These are phyloP conservation scores for Poecilobothrus nobilitatus DNA, from an alignment of 2,888 invertebrate species.

Conservation along the genomic window DNA sequence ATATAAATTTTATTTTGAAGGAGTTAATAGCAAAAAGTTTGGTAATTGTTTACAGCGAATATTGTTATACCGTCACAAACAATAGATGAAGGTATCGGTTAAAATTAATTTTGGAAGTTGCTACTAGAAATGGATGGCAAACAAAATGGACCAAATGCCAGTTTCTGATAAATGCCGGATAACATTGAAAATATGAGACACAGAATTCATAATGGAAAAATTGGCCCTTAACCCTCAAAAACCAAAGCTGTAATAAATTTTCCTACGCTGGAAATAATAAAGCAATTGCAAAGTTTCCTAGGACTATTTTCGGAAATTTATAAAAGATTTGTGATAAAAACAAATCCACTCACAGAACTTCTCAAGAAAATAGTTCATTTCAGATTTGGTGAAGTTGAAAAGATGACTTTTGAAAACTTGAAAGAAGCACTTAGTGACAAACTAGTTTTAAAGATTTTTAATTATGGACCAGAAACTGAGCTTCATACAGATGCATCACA, in stretches of 20 bases:
- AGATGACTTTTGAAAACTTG: conserved; percentile 9
- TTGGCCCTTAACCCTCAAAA: conserved; percentile 16
- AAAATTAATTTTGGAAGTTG: conserved; percentile 14
- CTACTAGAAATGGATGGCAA: conserved; percentile 14
- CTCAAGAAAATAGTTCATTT: conserved; percentile 14
- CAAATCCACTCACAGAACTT: conserved; percentile 11
- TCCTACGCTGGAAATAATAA: conserved; percentile 13
- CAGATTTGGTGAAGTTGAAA: not conserved
- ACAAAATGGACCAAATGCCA: conserved; percentile 22
- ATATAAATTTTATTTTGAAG: too few relatives aligned
- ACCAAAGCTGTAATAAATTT: conserved; percentile 18
- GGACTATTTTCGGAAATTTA: conserved; percentile 18
- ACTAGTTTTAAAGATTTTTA: conserved; percentile 16
- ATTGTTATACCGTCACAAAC: conserved; percentile 25
- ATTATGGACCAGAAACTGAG: conserved; percentile 17
- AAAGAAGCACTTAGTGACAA: conserved; percentile 14
- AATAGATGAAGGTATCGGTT: conserved; percentile 18
- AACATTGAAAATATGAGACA: conserved; percentile 21
- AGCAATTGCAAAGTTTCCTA: conserved; percentile 16
- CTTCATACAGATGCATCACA: conserved; percentile 15
- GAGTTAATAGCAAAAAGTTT: too few relatives aligned
- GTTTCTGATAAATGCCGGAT: conserved; percentile 17
- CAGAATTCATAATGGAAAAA: conserved; percentile 14
- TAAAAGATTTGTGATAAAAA: conserved; percentile 12
- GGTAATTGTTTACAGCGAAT: conserved; percentile 30